Conservation (phyloP, 2,797 vertebrate genomes). For the Bradypus variegatus region DNA sequence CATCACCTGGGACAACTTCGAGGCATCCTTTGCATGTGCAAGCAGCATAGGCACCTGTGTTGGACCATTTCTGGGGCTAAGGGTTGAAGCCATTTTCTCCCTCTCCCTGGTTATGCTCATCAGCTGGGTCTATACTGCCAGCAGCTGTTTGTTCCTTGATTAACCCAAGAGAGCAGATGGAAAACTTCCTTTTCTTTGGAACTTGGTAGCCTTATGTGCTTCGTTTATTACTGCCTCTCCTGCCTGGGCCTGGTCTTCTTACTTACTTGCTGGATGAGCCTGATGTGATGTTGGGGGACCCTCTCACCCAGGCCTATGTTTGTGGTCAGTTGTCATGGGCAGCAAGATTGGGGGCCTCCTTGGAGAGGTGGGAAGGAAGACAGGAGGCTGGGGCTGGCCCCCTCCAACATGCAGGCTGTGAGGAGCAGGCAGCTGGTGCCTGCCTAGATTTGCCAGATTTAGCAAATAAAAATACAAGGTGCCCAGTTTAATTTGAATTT, state of each 20-base stretch:
- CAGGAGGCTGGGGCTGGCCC: not conserved
- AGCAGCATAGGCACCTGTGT: not conserved
- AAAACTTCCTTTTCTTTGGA: not conserved
- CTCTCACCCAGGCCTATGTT: not conserved
- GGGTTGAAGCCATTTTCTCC: not conserved
- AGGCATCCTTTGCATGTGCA: not conserved
- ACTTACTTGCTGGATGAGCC: slow-evolving; percentile 24
- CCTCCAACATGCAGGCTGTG: not conserved
- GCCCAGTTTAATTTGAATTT: slow-evolving; percentile 12
- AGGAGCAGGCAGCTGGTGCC: not conserved
- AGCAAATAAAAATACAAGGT: slow-evolving; percentile 18
- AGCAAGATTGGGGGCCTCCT: not conserved
- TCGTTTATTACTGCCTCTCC: not conserved
- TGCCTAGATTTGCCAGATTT: not conserved
- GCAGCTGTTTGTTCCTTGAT: not conserved
- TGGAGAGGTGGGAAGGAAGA: not conserved
- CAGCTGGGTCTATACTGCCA: not conserved
- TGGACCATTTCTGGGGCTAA: not conserved
- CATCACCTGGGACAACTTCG: not conserved
- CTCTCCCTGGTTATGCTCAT: not conserved
- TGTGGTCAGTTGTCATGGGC: not conserved
- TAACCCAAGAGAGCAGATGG: not conserved
- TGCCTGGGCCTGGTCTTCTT: not conserved
- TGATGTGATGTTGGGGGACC: not conserved
- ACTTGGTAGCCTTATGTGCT: not conserved